Conservation (phyloP, 2,888 invertebrate genomes). For the Dastarcus helophoroides region DNA sequence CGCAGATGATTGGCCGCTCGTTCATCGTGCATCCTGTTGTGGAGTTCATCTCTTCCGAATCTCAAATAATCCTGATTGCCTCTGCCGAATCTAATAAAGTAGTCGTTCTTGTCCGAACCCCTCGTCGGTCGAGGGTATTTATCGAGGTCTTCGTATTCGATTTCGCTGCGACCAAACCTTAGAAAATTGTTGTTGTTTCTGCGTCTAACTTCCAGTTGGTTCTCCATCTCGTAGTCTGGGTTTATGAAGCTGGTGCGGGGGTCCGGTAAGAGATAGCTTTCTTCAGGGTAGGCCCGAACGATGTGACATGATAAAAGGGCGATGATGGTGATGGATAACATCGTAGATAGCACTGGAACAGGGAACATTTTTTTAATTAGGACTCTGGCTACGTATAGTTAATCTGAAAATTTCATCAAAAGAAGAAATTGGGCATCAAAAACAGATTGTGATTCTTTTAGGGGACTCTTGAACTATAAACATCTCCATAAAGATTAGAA, state of each 20-base stretch:
- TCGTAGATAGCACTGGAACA: slow-evolving; percentile 9
- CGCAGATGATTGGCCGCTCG: slow-evolving; percentile 15
- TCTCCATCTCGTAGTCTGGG: slow-evolving; percentile 14
- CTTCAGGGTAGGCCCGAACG: slow-evolving; percentile 18
- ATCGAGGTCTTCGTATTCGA: slow-evolving; percentile 12
- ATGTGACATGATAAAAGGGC: slow-evolving; percentile 16
- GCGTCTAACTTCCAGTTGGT: slow-evolving; percentile 13
- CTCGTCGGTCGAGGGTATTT: slow-evolving; percentile 19
- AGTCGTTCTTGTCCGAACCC: slow-evolving; percentile 21
- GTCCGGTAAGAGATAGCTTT: slow-evolving; percentile 13
- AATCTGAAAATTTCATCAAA: too few relatives aligned
- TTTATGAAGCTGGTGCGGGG: slow-evolving; percentile 12
- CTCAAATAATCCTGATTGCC: slow-evolving; percentile 18
- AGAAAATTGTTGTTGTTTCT: slow-evolving; percentile 16
- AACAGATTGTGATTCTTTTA: too few relatives aligned
- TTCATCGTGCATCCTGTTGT: slow-evolving; percentile 10
- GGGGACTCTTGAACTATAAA: too few relatives aligned
- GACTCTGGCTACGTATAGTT: too few relatives aligned
- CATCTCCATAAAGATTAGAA: too few relatives aligned
- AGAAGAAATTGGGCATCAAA: too few relatives aligned
- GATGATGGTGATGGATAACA: slow-evolving; percentile 17
- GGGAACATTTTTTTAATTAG: not conserved
- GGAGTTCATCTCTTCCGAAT: slow-evolving; percentile 13
- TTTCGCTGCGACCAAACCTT: slow-evolving; percentile 19
- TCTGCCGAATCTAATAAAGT: slow-evolving; percentile 24